A percentile compares a stretch with the other conserved stretches of the same genome.
Conservation (phyloP, 2,888 invertebrate genomes). For the Polyommatus iphigenia region DNA sequence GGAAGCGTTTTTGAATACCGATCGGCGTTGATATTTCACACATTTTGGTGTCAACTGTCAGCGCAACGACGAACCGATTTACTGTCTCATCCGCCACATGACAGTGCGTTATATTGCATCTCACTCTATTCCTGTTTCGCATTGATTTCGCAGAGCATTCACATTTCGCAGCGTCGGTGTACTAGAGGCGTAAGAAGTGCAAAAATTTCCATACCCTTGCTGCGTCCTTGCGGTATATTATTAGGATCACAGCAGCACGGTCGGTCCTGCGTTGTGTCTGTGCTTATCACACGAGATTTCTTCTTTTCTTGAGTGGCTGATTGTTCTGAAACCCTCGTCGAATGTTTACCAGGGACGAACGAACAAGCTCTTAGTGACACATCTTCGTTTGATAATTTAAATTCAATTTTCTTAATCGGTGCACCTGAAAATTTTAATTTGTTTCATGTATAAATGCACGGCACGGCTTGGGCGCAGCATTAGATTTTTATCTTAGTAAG, state of each 20-base stretch:
- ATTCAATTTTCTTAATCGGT: slow-evolving; percentile 9
- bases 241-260: slow-evolving; percentile 49
- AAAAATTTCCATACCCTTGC: background rate
- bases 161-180: no score
- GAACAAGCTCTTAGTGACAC: background rate
- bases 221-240: background rate
- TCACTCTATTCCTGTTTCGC: no score
- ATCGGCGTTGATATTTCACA: no score
- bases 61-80: no score
- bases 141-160: no score
- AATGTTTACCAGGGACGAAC: background rate
- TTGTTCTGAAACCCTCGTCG: background rate
- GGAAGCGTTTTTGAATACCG: no score
- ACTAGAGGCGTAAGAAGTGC: no score
- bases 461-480: background rate
- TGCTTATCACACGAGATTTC: slow-evolving; percentile 40
- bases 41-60: no score
- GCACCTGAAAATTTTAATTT: background rate
- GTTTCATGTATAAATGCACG: background rate
- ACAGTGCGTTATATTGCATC: no score
- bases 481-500: background rate
- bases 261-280: slow-evolving; percentile 55
- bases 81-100: no score
- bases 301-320: background rate
- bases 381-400: background rate